Base-by-base conservation (phyloP, 2,888 invertebrate species). In the Eupithecia exiguata region DNA sequence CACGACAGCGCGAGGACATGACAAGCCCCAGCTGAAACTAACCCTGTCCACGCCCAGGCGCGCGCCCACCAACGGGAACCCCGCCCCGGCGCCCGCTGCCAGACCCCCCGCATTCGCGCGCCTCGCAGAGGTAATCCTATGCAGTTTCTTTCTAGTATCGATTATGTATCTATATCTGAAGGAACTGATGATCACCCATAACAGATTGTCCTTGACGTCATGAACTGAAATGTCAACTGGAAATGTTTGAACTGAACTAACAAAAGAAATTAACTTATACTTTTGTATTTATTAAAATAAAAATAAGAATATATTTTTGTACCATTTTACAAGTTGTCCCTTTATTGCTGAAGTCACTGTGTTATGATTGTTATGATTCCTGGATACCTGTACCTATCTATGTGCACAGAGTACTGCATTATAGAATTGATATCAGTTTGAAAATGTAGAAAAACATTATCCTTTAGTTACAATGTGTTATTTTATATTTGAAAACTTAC, bases 101-200 rank as follows among this genome's bases (percentile, higher is more conserved):
- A 18, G 63, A 18, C 38, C 78, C 73, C 80, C 77, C 73, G 78
- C 84, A 14, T 40, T 66, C 21, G 40, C 36, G 74, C 85, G 73
- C 81, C 86, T 74, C 83, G 79, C 84, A 88, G 83, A 81, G 93
- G 93, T 93, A 93, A 93, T 90, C 87, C 89, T 92, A 87, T 90
- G 92, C 87, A 88, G 87, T 86, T 88, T 92, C 87, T 84, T 92
- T 84, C 85, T 91, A 84, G 85, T 92, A 87, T 90, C 92, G 80
- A 89, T 92, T 78, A 81, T 92, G 80, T 91, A 88, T 82, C 83
- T 89, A 81, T 76, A 84, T 80, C 77, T 90, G 78, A 89, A 86
- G 85, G 84, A 88, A 73, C 85, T 85, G 81, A 10, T 65, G 35
- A 82, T 84, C 46, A 82, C 84, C 81, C 12, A 12, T 58, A 25